Percentiles rank a stretch among this genome's conserved stretches.
Conservation (phyloP, 2,797 vertebrate genomes). For the Rhinoraja longicauda region DNA sequence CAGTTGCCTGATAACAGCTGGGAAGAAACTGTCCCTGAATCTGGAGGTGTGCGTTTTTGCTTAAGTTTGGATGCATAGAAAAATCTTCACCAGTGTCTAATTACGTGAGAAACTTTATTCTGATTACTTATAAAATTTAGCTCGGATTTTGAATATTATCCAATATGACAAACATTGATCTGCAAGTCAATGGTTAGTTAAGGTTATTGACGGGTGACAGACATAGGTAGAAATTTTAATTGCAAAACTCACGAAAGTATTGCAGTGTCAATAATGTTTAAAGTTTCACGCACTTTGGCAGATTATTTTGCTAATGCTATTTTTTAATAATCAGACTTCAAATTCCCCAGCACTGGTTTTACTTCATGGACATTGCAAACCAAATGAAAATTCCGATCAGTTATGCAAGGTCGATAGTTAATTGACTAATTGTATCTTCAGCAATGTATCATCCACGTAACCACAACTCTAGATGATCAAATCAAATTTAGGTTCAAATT, state of each 20-base stretch:
- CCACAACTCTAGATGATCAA: not conserved
- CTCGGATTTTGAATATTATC: slow-evolving; percentile 15
- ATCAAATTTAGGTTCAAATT: not conserved
- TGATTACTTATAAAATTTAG: not conserved
- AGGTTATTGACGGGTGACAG: not conserved
- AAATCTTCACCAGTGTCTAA: not conserved
- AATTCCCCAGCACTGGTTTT: not conserved
- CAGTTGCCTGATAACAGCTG: no score
- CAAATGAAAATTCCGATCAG: not conserved
- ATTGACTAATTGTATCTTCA: not conserved
- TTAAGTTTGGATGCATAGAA: not conserved
- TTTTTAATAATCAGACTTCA: not conserved
- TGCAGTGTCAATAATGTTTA: not conserved
- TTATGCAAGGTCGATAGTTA: not conserved
- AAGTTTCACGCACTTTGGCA: not conserved
- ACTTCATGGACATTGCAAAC: not conserved
- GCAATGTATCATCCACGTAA: not conserved
- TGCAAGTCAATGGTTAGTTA: not conserved
- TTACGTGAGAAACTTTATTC: not conserved
- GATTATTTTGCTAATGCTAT: not conserved
- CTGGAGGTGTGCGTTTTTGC: no score
- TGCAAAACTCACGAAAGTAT: not conserved
- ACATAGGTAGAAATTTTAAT: not conserved
- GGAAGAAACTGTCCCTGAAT: no score
- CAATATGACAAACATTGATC: slow-evolving; percentile 2